Conservation (phyloP, 1,140 invertebrate species). For the Bursaphelenchus mucronatus region DNA sequence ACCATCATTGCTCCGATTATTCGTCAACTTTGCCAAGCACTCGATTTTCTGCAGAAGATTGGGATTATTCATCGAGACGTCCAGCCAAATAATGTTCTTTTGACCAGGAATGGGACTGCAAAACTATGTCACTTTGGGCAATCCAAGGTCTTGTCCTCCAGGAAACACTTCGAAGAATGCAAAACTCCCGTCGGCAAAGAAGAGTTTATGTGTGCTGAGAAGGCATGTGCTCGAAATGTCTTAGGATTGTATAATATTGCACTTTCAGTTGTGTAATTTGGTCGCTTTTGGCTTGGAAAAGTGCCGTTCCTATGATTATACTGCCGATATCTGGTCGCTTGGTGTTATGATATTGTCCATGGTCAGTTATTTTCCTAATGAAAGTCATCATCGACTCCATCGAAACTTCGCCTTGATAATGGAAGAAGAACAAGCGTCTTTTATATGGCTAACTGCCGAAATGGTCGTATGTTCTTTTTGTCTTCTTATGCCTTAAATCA, state of each 20-base stretch:
- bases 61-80: constrained; percentile 43
- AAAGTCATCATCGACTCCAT: constrained; percentile 28
- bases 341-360: constrained; percentile 38
- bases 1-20: constrained; percentile 39
- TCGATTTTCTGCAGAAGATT: constrained; percentile 36
- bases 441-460: constrained; percentile 35
- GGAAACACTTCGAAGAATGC: constrained; percentile 22
- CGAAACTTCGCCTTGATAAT: constrained; percentile 42
- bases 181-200: constrained; percentile 40
- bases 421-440: constrained; percentile 41
- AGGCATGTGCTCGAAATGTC: constrained; percentile 19
- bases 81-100: constrained; percentile 39
- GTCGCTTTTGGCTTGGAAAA: constrained; percentile 4
- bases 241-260: background rate
- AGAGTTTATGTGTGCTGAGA: constrained; percentile 43
- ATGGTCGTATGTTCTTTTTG: constrained; percentile 30
- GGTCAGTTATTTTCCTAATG: constrained; percentile 41
- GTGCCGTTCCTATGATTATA: constrained; percentile 26
- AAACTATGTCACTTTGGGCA: constrained; percentile 42
- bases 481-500: background rate
- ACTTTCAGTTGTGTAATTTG: constrained; percentile 31
- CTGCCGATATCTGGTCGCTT: constrained; percentile 40
- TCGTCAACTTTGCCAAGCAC: constrained; percentile 35
- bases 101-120: constrained; percentile 42
- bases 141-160: constrained; percentile 24